Conservation (phyloP, 2,797 vertebrate genomes). For the Sibirionetta formosa region DNA sequence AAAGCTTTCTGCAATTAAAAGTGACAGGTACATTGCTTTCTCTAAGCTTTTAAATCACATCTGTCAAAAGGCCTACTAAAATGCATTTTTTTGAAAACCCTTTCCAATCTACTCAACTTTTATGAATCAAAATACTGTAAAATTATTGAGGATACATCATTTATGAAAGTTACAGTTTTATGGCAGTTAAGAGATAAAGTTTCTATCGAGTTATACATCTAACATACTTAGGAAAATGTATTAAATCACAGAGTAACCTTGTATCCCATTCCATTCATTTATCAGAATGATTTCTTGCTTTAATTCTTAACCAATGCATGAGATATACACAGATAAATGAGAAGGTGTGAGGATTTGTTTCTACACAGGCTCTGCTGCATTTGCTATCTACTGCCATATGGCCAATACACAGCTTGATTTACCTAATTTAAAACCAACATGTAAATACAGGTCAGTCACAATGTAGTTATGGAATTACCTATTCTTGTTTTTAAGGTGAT, state of each 20-base stretch:
- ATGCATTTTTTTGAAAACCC: conserved; percentile 68
- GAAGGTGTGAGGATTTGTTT: too few relatives aligned
- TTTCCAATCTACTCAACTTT: conserved; percentile 66
- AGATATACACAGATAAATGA: neutral
- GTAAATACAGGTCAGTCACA: neutral
- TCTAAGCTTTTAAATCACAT: conserved; percentile 74
- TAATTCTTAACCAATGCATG: neutral
- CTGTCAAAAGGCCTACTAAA: conserved; percentile 66
- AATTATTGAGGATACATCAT: conserved; percentile 46
- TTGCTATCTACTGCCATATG: too few relatives aligned
- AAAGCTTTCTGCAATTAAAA: conserved; percentile 78
- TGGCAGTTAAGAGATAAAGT: conserved; percentile 6
- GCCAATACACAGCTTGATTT: neutral
- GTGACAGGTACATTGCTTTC: conserved; percentile 69
- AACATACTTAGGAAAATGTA: conserved; percentile 17
- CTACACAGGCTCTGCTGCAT: too few relatives aligned
- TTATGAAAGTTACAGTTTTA: neutral
- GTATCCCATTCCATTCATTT: neutral
- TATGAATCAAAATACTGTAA: conserved; percentile 30
- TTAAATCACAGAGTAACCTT: conserved; percentile 28
- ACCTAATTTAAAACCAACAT: neutral
- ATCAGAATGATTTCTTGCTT: conserved; percentile 26
- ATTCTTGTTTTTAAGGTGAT: neutral
- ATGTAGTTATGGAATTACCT: neutral
- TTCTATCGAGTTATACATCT: neutral